A percentile compares a stretch with the other conserved stretches of the same genome.
These are phyloP conservation scores for Himalopsyche tibetana DNA, from an alignment of 2,888 invertebrate species.

Conservation along the genomic window DNA sequence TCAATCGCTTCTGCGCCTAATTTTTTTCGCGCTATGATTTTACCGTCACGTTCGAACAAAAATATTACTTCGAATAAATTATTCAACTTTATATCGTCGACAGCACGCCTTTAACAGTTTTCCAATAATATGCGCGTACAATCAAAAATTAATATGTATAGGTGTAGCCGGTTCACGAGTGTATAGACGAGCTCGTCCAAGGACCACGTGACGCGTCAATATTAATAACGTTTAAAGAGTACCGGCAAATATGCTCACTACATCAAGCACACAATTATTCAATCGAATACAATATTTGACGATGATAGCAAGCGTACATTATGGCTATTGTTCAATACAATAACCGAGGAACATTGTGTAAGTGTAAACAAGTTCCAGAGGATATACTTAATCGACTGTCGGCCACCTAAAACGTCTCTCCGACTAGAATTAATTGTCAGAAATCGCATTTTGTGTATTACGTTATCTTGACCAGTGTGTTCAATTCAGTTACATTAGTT, in stretches of 20 bases:
- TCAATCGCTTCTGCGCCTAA: no score
- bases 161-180: no score
- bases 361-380: not conserved
- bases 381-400: not conserved
- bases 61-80: not conserved
- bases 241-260: not conserved
- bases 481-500: slow-evolving; percentile 11
- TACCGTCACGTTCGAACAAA: no score
- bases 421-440: not conserved
- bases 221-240: slow-evolving; percentile 20
- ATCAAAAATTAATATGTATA: not conserved
- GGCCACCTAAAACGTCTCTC: slow-evolving; percentile 2
- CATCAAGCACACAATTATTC: not conserved
- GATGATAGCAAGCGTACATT: not conserved
- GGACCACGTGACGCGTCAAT: not conserved
- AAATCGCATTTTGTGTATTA: not conserved
- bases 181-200: not conserved
- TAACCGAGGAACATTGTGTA: not conserved
- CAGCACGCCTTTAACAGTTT: slow-evolving; percentile 10
- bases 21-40: no score
- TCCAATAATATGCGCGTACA: not conserved
- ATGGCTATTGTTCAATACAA: slow-evolving; percentile 3
- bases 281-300: slow-evolving; percentile 28
- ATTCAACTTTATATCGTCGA: not conserved
- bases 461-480: slow-evolving; percentile 11